Evolutionary conservation across 2,888 invertebrate species (phyloP).

Genomic region (Platycnemis pennipes): DNA sequence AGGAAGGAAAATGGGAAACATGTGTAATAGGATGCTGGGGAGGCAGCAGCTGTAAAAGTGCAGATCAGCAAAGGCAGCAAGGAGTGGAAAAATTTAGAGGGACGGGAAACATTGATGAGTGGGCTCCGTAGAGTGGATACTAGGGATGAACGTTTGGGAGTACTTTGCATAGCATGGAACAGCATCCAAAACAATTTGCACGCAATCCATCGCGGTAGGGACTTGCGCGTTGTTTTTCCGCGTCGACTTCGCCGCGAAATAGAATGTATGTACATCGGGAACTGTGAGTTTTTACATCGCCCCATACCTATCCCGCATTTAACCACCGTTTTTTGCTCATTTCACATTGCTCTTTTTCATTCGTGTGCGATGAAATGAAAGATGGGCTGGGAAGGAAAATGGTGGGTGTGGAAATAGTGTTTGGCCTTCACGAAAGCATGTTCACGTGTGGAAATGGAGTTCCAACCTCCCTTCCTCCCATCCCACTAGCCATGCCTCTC

Average conservation of each 20-base stretch:
- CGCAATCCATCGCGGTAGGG: background rate
- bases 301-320: background rate
- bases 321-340: background rate
- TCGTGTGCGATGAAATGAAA: background rate
- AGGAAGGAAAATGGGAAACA: background rate
- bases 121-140: background rate
- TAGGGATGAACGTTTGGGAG: background rate
- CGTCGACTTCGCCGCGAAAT: background rate
- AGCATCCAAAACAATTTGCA: background rate
- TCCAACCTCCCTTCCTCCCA: background rate
- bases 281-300: background rate
- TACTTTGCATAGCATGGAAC: background rate
- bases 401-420: background rate
- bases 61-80: background rate
- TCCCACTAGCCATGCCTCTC: background rate
- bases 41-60: background rate
- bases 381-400: background rate
- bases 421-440: background rate
- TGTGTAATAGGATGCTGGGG: background rate
- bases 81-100: background rate
- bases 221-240: background rate
- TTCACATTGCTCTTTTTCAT: background rate
- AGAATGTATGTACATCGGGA: too few relatives aligned
- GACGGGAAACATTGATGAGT: background rate
- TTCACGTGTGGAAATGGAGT: slow-evolving; percentile 19